Conservation (phyloP, 2,888 invertebrate species). For the Ptilodon capucinus region DNA sequence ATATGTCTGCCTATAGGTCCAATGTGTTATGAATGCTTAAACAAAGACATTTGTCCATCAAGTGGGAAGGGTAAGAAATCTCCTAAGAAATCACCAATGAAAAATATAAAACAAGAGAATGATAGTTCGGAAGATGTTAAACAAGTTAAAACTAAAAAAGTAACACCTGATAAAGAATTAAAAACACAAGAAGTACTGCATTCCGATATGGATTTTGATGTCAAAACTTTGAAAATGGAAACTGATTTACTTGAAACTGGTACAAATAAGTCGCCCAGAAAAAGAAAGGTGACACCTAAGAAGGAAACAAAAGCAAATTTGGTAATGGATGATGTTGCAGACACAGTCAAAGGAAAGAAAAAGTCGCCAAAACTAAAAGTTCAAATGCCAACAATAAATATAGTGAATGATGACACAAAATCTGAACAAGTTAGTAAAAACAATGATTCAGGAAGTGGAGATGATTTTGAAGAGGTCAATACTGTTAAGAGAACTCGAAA, state of each 20-base stretch:
- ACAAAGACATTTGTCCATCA: conserved; percentile 91
- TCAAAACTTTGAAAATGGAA: conserved; percentile 9
- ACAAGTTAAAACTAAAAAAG: conserved; percentile 32
- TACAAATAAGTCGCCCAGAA: conserved; percentile 6
- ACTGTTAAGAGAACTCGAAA: conserved; percentile 9
- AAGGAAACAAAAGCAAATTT: conserved; percentile 4
- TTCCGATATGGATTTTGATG: conserved; percentile 11
- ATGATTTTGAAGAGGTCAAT: conserved; percentile 8
- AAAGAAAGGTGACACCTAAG: conserved; percentile 22
- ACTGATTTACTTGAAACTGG: conserved; percentile 2
- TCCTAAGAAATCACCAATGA: conserved; percentile 60
- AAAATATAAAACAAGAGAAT: conserved; percentile 33
- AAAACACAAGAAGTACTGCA: conserved; percentile 13
- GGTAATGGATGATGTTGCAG: background rate
- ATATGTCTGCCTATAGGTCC: conserved; percentile 93
- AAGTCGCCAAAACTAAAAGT: background rate
- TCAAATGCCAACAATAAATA: background rate
- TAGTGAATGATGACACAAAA: background rate
- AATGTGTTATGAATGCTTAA: conserved; percentile 91
- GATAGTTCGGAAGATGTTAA: conserved; percentile 25
- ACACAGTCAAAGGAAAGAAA: background rate
- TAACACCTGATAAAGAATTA: conserved; percentile 36
- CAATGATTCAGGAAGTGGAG: conserved; percentile 1
- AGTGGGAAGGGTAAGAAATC: conserved; percentile 67
- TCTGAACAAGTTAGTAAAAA: conserved; percentile 4